These are phyloP conservation scores for Helobdella robusta DNA, from an alignment of 2,888 invertebrate species.

Conservation along the genomic window DNA sequence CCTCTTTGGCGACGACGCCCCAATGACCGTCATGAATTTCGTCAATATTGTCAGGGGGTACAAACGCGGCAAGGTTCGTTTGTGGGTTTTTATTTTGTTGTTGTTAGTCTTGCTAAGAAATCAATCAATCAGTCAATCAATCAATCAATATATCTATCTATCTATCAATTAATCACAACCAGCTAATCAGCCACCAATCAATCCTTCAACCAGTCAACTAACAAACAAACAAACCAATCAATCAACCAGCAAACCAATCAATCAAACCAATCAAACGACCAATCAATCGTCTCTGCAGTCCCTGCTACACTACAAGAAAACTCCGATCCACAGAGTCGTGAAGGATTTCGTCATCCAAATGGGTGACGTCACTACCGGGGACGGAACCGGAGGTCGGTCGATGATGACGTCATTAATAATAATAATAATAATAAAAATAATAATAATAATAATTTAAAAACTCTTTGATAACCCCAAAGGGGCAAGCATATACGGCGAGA, in stretches of 20 bases:
- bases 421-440: background rate
- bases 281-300: conserved; percentile 30
- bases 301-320: conserved; percentile 41
- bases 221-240: too few relatives aligned
- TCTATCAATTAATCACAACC: too few relatives aligned
- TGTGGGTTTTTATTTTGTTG: background rate
- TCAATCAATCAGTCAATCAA: too few relatives aligned
- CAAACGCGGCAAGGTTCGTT: conserved; percentile 37
- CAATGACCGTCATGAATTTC: conserved; percentile 49
- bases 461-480: conserved; percentile 38
- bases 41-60: conserved; percentile 43
- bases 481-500: conserved; percentile 46
- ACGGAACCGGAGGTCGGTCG: conserved; percentile 47
- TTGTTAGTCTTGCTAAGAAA: too few relatives aligned
- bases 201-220: too few relatives aligned
- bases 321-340: conserved; percentile 46
- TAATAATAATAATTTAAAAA: background rate
- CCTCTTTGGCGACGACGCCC: conserved; percentile 46
- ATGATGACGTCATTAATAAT: background rate
- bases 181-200: too few relatives aligned
- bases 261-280: too few relatives aligned
- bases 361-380: conserved; percentile 47
- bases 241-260: too few relatives aligned
- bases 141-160: too few relatives aligned
- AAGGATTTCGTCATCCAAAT: conserved; percentile 49